Evolutionary conservation across 2,888 invertebrate genomes (phyloP), one percentile per base, ranked within the genome.

Genomic region (Lutraria lutraria): DNA sequence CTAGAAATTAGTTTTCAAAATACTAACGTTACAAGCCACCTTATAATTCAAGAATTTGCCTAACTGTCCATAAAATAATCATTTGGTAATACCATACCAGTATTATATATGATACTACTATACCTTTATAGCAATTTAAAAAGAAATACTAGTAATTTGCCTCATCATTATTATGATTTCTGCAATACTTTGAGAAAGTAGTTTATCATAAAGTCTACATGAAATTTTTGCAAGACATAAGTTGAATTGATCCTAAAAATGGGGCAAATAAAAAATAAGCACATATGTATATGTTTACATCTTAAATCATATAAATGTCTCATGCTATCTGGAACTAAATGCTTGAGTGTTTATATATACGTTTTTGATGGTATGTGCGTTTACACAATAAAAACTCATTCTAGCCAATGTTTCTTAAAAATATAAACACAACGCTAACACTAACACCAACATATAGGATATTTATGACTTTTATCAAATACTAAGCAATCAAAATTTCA

Each of bases 391-490:
- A 76, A 19, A 76, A 76, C 15, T 76, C 76, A 76, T 76, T 76
- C 76, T 34, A 76, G 31, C 29, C 34, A 31, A 76, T 76, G 34
- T 76, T 76, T 76, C 31, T 76, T 76, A 76, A 19, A 76, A 76
- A 76, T 76, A 76, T 76, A 76, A 76, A 76, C 76, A 76, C 76
- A 31, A 25, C 8, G 29, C 25, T 31, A 76, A 25, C 76, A 76
- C 25, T n/a, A 68, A 21, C n/a, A 68, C 63, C 63, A 68, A 68
- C 63, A 68, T 2, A 63, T 63, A n/a, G 21, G 25, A 68, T 68
- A 68, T n/a, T 12, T 25, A 68, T 25, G 25, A 43, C 25, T 25
- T 68, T 25, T 68, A 68, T 25, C 63, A 68, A 68, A 68, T 68
- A 68, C 63, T 12, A 13, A 68, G 63, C 12, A 12, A 68, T 25